phyloP scores from a whole-genome alignment of 2,113 vertebrate genomes.

The Crocuta crocuta region DNA sequence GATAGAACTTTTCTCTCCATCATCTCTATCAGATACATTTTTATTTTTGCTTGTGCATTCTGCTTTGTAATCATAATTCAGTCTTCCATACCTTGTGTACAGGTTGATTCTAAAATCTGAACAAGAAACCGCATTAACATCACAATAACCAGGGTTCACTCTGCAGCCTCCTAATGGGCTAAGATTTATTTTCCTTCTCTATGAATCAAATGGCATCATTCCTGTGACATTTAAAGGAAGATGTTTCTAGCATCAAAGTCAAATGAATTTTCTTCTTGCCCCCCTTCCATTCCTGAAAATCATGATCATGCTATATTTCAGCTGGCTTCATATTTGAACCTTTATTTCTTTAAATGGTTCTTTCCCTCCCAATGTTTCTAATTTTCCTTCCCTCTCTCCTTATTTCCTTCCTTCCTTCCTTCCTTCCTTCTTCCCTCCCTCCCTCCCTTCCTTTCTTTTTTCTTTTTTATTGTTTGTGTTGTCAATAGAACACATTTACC shows the following conservation, averaged over 20 bases:
- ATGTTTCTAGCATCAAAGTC: not conserved
- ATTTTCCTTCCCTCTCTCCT: not conserved
- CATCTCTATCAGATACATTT: not conserved
- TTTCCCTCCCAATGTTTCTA: not conserved
- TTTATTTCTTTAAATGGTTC: not conserved
- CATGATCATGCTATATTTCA: not conserved
- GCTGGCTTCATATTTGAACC: not conserved
- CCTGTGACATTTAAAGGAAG: not conserved
- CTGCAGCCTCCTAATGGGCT: not conserved
- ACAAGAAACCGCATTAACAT: not conserved
- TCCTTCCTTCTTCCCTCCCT: rapidly evolving
- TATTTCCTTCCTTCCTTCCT: too few relatives aligned
- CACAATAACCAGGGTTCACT: not conserved
- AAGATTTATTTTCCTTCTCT: not conserved
- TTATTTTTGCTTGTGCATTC: not conserved
- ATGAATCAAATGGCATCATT: not conserved
- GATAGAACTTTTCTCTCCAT: not conserved
- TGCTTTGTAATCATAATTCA: not conserved
- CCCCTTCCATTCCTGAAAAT: not conserved
- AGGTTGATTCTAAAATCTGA: not conserved
- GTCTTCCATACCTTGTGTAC: not conserved
- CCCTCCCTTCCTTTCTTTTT: not conserved
- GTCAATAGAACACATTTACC: not conserved
- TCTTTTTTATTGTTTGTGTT: not conserved
- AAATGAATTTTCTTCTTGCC: not conserved